phyloP scores from a whole-genome alignment of 2,113 vertebrate species.

The Ceyx cyanopectus region DNA sequence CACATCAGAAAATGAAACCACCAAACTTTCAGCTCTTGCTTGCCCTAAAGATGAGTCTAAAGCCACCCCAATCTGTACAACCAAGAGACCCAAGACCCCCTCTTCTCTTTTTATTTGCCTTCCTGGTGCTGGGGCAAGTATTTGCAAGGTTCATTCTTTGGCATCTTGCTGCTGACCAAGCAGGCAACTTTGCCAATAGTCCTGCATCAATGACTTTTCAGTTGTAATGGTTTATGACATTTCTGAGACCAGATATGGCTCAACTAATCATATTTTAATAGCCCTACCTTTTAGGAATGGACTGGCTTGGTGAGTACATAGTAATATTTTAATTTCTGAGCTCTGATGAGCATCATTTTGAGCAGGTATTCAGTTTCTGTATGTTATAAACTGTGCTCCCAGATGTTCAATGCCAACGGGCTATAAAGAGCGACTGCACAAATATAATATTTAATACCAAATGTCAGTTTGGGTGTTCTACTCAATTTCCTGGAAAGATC shows the following conservation, averaged over 20 bases:
- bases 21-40: not conserved
- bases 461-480: conserved; percentile 85
- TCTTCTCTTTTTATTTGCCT: not conserved
- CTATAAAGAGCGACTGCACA: conserved; percentile 57
- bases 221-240: conserved; percentile 81
- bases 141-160: conserved; percentile 21
- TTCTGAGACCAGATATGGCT: conserved; percentile 75
- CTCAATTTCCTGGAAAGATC: conserved; percentile 86
- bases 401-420: conserved; percentile 77
- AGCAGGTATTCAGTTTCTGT: conserved; percentile 81
- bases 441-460: conserved; percentile 79
- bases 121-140: not conserved
- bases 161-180: conserved; percentile 54
- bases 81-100: not conserved
- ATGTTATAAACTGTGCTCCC: conserved; percentile 66
- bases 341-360: conserved; percentile 77
- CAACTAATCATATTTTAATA: conserved; percentile 82
- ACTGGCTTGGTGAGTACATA: conserved; percentile 33
- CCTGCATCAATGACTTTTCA: conserved; percentile 69
- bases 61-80: not conserved
- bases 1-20: not conserved
- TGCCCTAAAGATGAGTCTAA: not conserved
- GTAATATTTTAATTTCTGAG: conserved; percentile 79
- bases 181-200: conserved; percentile 52
- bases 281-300: conserved; percentile 72